Percentiles rank a stretch among this genome's conserved stretches.
phyloP scores from a whole-genome alignment of 1,140 invertebrate species.

The Pseudomyrmex pallidus region DNA sequence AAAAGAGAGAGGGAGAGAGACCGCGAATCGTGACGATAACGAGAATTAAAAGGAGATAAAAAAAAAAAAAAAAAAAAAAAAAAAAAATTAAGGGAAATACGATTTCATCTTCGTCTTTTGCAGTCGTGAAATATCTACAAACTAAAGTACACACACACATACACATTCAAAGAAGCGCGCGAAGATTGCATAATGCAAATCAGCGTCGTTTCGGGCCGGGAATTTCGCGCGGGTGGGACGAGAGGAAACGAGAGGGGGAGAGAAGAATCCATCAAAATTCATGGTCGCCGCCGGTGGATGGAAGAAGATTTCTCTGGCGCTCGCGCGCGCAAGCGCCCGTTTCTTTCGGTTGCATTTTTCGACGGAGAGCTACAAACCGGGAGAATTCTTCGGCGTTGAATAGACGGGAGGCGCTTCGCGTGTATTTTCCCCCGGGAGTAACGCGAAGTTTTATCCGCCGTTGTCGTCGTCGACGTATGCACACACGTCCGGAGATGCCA shows the following conservation, averaged over 20 bases:
- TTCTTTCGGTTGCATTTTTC: slow-evolving; percentile 48
- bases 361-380: slow-evolving; percentile 31
- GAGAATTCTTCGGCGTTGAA: slow-evolving; percentile 23
- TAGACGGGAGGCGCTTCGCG: neutral
- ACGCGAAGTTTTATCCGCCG: slow-evolving; percentile 55
- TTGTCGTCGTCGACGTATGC: neutral
- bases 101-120: neutral
- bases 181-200: slow-evolving; percentile 60
- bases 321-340: slow-evolving; percentile 31
- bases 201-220: slow-evolving; percentile 30
- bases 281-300: slow-evolving; percentile 38
- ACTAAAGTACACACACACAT: neutral
- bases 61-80: neutral
- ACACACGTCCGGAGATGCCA: slow-evolving; percentile 12
- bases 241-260: neutral
- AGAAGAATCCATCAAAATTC: slow-evolving; percentile 51
- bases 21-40: neutral
- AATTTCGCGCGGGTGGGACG: neutral
- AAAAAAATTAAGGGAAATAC: neutral
- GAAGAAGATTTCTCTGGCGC: slow-evolving; percentile 35
- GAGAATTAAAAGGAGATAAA: neutral
- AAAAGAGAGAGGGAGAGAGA: neutral
- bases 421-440: slow-evolving; percentile 13
- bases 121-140: slow-evolving; percentile 6
- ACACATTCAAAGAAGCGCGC: neutral